A percentile compares a stretch with the other conserved stretches of the same genome.
Evolutionary conservation across 2,888 invertebrate genomes (phyloP).

Genomic region (Ischnura elegans): DNA sequence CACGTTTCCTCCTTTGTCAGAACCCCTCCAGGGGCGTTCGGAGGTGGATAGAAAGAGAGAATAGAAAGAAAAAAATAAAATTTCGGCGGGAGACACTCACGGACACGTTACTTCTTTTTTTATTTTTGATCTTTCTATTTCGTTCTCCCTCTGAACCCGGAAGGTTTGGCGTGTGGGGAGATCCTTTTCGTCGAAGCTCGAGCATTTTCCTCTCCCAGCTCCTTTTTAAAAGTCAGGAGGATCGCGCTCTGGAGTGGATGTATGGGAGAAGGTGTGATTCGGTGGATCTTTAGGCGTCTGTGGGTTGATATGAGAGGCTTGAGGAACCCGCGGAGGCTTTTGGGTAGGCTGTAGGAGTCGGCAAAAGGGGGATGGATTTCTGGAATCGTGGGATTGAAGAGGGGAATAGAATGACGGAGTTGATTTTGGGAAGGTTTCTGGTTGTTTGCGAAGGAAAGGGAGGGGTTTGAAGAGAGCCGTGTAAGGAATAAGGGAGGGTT

Average conservation of each 20-base stretch:
- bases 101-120: not conserved
- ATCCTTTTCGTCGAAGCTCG: not conserved
- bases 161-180: not conserved
- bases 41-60: not conserved
- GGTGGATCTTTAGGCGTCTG: not conserved
- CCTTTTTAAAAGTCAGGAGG: not conserved
- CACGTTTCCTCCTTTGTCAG: not conserved
- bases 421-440: constrained; percentile 14
- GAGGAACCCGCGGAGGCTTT: not conserved
- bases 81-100: not conserved
- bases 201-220: not conserved
- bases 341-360: not conserved
- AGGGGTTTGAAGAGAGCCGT: too few relatives aligned
- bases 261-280: not conserved
- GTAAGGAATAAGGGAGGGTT: not conserved
- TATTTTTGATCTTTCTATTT: too few relatives aligned
- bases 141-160: not conserved
- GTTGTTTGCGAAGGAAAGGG: not conserved
- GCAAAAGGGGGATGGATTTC: not conserved
- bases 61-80: not conserved
- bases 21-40: not conserved
- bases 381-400: constrained; percentile 27
- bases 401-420: constrained; percentile 12
- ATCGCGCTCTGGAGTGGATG: not conserved
- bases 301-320: not conserved